A percentile compares a stretch with the other conserved stretches of the same genome.
Evolutionary conservation across 2,113 vertebrate species (phyloP).

Genomic region (Pontoporia blainvillei): DNA sequence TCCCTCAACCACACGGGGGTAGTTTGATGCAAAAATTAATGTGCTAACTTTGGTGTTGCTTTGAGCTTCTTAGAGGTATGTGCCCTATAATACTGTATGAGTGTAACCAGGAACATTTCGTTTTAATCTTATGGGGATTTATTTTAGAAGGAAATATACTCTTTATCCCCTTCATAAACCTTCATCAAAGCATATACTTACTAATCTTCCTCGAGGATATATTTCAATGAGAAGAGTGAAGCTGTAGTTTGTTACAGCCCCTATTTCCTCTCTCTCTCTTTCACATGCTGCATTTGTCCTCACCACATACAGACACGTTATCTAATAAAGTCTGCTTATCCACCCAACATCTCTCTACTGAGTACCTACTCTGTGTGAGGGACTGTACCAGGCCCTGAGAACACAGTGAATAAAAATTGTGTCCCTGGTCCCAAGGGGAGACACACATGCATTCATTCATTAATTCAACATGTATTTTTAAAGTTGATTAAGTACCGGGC

Average conservation of each 20-base stretch:
- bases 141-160: neutral
- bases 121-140: neutral
- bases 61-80: conserved; percentile 24
- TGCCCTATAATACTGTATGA: neutral
- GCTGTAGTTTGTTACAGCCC: neutral
- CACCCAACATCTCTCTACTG: neutral
- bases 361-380: neutral
- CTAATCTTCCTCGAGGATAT: neutral
- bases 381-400: neutral
- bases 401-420: neutral
- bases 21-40: neutral
- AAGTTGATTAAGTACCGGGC: neutral
- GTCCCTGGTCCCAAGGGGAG: neutral
- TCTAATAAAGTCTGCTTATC: neutral
- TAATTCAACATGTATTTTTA: neutral
- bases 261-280: neutral
- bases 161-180: neutral
- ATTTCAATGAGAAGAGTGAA: neutral
- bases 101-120: neutral
- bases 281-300: neutral
- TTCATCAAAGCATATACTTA: neutral
- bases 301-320: neutral
- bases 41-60: conserved; percentile 2
- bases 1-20: neutral
- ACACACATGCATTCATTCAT: neutral